These are phyloP conservation scores for Drosophila mercatorum DNA, from an alignment of 2,888 invertebrate genomes.

Conservation along the genomic window DNA sequence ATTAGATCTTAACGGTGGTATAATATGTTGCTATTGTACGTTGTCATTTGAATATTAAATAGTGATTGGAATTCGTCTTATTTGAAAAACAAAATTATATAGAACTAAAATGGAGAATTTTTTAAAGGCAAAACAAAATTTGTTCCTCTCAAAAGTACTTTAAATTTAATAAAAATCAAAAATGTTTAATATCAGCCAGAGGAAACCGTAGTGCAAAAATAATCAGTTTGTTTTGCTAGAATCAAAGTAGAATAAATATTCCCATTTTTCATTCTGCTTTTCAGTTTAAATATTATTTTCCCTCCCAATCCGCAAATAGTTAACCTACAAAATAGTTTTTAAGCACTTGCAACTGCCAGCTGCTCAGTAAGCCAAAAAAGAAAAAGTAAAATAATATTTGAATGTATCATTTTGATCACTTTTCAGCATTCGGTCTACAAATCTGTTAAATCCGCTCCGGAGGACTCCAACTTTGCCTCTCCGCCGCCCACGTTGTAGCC, in stretches of 20 bases:
- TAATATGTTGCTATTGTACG: no score
- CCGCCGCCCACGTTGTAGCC: slow-evolving; percentile 25
- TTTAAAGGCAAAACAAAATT: no score
- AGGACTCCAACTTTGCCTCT: slow-evolving; percentile 3
- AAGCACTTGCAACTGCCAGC: slow-evolving; percentile 11
- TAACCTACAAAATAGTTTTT: slow-evolving; percentile 18
- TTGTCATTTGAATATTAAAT: no score
- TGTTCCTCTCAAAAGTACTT: no score
- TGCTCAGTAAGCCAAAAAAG: neutral
- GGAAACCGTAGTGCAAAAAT: no score
- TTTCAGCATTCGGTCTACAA: slow-evolving; percentile 37
- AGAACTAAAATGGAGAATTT: no score
- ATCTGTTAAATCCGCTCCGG: slow-evolving; percentile 44
- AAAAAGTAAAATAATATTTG: slow-evolving; percentile 3
- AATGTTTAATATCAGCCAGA: no score
- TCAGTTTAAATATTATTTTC: neutral
- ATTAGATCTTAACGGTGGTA: no score
- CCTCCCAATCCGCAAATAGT: slow-evolving; percentile 1
- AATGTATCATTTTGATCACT: slow-evolving; percentile 38
- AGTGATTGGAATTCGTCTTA: no score
- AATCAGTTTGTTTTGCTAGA: neutral
- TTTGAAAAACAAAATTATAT: no score
- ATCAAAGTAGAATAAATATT: neutral
- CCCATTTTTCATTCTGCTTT: neutral
- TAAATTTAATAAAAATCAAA: no score